Conservation (phyloP, 2,888 invertebrate species). For the Himalopsyche japonica region DNA sequence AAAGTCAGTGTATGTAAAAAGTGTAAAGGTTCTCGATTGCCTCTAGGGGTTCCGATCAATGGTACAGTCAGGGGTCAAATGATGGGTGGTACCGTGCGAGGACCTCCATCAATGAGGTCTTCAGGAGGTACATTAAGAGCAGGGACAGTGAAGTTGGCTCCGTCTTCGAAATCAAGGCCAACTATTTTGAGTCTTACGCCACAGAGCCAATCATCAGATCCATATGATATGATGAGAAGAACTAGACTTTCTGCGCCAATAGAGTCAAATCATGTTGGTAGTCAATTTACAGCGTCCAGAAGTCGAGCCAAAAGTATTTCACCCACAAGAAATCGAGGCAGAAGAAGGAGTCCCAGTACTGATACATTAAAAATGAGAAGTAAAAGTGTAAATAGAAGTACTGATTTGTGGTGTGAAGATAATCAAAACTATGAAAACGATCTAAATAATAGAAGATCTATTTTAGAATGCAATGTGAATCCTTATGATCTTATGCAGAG, state of each 20-base stretch:
- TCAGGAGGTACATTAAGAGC: constrained; percentile 54
- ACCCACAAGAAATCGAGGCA: constrained; percentile 60
- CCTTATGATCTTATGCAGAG: constrained; percentile 79
- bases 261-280: constrained; percentile 58
- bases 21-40: constrained; percentile 79
- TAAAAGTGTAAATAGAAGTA: constrained; percentile 57
- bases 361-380: constrained; percentile 54
- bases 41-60: constrained; percentile 68
- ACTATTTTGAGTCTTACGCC: constrained; percentile 63
- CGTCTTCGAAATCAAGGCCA: constrained; percentile 63
- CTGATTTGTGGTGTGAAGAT: constrained; percentile 57
- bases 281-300: constrained; percentile 57
- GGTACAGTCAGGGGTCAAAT: constrained; percentile 66
- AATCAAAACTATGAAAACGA: constrained; percentile 45
- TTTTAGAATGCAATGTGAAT: constrained; percentile 81
- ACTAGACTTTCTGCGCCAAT: constrained; percentile 71
- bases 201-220: constrained; percentile 65
- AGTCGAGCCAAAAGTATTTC: constrained; percentile 62
- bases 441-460: constrained; percentile 64
- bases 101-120: constrained; percentile 41
- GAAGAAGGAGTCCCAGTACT: constrained; percentile 52
- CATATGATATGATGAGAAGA: constrained; percentile 82
- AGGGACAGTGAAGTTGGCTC: constrained; percentile 67
- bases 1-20: constrained; percentile 79
- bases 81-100: constrained; percentile 44